Percentiles rank a stretch among this genome's conserved stretches.
phyloP scores from a whole-genome alignment of 2,797 vertebrate genomes.

The Thalassophryne amazonica region DNA sequence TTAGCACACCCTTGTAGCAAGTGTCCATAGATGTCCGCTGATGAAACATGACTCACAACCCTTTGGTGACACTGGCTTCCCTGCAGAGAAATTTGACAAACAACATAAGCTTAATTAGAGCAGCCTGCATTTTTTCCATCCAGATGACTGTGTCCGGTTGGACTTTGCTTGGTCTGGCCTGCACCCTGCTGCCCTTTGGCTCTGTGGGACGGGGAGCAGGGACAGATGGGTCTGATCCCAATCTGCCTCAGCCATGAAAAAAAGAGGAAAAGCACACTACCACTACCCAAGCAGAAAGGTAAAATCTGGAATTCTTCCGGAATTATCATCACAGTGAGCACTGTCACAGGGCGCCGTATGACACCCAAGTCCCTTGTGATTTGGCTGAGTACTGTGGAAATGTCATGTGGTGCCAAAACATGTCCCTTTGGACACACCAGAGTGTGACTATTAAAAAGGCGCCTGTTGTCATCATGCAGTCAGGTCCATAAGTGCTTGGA shows the following conservation, averaged over 20 bases:
- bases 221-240: constrained; percentile 60
- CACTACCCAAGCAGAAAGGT: constrained; percentile 30
- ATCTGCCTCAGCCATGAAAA: constrained; percentile 24
- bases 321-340: constrained; percentile 30
- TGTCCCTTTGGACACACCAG: neutral
- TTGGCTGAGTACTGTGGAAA: constrained; percentile 32
- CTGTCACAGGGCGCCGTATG: constrained; percentile 30
- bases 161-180: constrained; percentile 39
- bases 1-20: constrained; percentile 45
- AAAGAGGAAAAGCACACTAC: constrained; percentile 18
- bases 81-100: constrained; percentile 67
- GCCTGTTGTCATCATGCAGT: no score
- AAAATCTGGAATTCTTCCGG: constrained; percentile 33
- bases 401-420: constrained; percentile 5
- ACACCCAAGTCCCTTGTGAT: constrained; percentile 33
- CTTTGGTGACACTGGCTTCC: constrained; percentile 59
- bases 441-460: neutral
- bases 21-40: constrained; percentile 52
- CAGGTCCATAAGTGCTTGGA: no score
- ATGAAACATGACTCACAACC: constrained; percentile 69
- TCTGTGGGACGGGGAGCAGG: constrained; percentile 49
- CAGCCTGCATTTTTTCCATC: constrained; percentile 52
- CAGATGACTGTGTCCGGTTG: constrained; percentile 38
- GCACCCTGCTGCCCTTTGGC: constrained; percentile 23
- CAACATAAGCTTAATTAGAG: constrained; percentile 75